Percentiles rank a stretch among this genome's conserved stretches.
These are phyloP conservation scores for Bergia sp. DNA, from an alignment of 92 coral and sea anemone species.

Conservation along the genomic window DNA sequence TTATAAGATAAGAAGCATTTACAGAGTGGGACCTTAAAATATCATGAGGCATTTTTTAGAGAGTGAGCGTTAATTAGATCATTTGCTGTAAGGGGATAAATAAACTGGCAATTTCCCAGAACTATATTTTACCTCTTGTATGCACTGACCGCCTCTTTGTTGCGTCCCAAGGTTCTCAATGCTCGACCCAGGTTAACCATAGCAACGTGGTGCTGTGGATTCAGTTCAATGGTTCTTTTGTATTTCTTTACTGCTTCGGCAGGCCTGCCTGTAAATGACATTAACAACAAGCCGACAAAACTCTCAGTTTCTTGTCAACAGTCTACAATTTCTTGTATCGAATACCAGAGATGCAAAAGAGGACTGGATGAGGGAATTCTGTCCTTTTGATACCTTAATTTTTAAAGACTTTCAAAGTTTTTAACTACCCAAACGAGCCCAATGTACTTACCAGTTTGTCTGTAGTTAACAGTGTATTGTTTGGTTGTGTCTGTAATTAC, in stretches of 20 bases:
- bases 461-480: no score
- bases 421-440: no score
- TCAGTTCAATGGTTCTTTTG: constrained; percentile 61
- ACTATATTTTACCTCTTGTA: constrained; percentile 47
- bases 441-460: no score
- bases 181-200: constrained; percentile 83
- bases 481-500: no score
- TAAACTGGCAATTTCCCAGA: no score
- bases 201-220: constrained; percentile 74
- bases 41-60: no score
- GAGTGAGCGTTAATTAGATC: no score
- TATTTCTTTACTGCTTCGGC: constrained; percentile 63
- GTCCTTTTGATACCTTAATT: not conserved
- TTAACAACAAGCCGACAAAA: not conserved
- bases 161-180: constrained; percentile 54
- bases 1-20: no score
- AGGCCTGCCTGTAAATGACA: constrained; percentile 53
- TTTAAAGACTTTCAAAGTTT: no score
- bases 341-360: not conserved
- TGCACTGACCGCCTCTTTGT: constrained; percentile 63
- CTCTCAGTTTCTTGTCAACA: not conserved
- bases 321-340: not conserved
- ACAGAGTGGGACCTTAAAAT: no score
- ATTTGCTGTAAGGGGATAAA: no score
- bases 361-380: not conserved